phyloP scores from a whole-genome alignment of 1,140 invertebrate genomes.

The Magallana gigas region DNA sequence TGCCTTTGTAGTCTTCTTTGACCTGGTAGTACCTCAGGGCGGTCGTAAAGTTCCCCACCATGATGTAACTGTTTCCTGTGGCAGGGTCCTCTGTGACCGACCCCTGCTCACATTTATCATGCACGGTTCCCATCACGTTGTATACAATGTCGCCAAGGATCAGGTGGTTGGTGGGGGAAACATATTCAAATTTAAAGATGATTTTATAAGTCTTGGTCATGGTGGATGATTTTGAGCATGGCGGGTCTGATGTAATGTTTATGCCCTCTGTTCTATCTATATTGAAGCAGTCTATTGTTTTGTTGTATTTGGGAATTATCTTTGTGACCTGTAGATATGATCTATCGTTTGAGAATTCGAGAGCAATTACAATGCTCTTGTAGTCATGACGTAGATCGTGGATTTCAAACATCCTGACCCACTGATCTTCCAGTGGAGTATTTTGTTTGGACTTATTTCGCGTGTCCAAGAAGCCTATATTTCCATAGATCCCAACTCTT shows the following conservation, averaged over 20 bases:
- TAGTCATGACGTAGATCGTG: slow-evolving; percentile 62
- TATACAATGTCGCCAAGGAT: slow-evolving; percentile 57
- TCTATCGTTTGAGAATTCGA: slow-evolving; percentile 49
- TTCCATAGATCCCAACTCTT: slow-evolving; percentile 69
- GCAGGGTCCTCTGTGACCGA: neutral
- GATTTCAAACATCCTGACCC: slow-evolving; percentile 63
- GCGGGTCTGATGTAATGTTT: slow-evolving; percentile 37
- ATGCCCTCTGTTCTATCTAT: slow-evolving; percentile 54
- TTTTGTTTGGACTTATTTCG: neutral
- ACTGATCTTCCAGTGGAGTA: slow-evolving; percentile 3
- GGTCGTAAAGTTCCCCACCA: slow-evolving; percentile 23
- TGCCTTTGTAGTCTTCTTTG: slow-evolving; percentile 39
- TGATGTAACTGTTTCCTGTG: slow-evolving; percentile 8
- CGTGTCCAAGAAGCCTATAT: slow-evolving; percentile 63
- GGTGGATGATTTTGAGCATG: slow-evolving; percentile 63
- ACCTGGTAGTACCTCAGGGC: slow-evolving; percentile 44
- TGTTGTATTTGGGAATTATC: slow-evolving; percentile 39
- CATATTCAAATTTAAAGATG: slow-evolving; percentile 27
- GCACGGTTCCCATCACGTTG: slow-evolving; percentile 41
- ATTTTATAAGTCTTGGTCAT: slow-evolving; percentile 48
- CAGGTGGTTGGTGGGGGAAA: slow-evolving; percentile 47
- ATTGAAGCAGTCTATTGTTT: slow-evolving; percentile 55
- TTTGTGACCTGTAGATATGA: neutral
- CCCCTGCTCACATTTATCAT: neutral
- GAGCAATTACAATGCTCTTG: slow-evolving; percentile 58